These are phyloP conservation scores for Campylorhamphus procurvoides DNA, from an alignment of 2,113 vertebrate species.

Conservation along the genomic window DNA sequence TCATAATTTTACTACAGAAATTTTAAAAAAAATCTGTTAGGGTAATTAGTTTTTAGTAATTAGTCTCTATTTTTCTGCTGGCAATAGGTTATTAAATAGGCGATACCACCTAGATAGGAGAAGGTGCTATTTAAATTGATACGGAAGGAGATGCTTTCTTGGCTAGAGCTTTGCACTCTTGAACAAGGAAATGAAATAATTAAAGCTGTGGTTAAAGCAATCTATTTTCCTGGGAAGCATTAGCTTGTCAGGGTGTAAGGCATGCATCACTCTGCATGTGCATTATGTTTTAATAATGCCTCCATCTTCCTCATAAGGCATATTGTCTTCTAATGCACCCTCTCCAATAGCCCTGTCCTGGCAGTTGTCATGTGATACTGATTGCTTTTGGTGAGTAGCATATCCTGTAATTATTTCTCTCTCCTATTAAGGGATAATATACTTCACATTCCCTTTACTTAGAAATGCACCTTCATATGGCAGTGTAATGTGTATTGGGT, in stretches of 20 bases:
- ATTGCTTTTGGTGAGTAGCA: not conserved
- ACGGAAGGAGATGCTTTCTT: not conserved
- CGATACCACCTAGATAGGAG: not conserved
- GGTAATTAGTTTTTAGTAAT: not conserved
- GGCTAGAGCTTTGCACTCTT: not conserved
- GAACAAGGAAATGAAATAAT: constrained; percentile 29
- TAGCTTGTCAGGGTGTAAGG: not conserved
- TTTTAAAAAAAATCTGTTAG: not conserved
- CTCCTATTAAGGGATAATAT: not conserved
- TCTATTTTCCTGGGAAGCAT: not conserved
- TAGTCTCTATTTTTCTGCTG: not conserved
- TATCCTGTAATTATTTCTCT: not conserved
- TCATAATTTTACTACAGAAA: not conserved
- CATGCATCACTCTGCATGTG: not conserved
- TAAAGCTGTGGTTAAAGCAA: constrained; percentile 12
- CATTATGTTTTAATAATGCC: constrained; percentile 1
- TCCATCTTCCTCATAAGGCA: not conserved
- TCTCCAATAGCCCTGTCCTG: not conserved
- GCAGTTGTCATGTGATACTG: not conserved
- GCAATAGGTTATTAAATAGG: not conserved
- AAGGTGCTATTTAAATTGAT: not conserved
- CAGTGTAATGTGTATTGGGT: not conserved
- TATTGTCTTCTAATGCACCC: not conserved
- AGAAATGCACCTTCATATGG: not conserved
- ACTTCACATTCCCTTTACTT: not conserved